Evolutionary conservation across 1,140 invertebrate genomes (phyloP).

Genomic region (Ylistrum balloti): DNA sequence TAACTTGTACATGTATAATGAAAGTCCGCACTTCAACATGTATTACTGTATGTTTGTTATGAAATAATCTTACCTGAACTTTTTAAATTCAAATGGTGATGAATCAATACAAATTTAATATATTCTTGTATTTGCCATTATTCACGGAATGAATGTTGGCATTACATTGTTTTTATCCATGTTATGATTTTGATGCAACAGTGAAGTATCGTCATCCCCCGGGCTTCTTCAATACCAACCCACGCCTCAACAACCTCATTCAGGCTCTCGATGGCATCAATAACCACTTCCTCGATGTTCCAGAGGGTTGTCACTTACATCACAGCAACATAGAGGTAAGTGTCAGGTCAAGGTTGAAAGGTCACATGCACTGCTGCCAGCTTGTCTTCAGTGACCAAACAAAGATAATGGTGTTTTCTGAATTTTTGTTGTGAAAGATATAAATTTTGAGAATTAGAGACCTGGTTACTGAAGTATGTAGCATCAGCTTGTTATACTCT

Average conservation of each 20-base stretch:
- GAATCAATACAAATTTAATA: too few species aligned
- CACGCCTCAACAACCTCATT: slow-evolving; percentile 76
- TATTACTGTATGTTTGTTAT: too few species aligned
- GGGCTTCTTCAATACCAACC: slow-evolving; percentile 79
- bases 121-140: too few species aligned
- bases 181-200: slow-evolving; percentile 57
- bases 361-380: not conserved
- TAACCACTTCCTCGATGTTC: slow-evolving; percentile 77
- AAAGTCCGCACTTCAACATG: too few species aligned
- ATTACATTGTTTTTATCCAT: too few species aligned
- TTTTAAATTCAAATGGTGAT: too few species aligned
- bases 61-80: too few species aligned
- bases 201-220: slow-evolving; percentile 80
- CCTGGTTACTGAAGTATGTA: not conserved
- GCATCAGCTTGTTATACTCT: not conserved
- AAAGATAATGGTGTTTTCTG: not conserved
- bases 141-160: too few species aligned
- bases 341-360: not conserved
- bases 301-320: slow-evolving; percentile 81
- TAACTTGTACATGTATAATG: too few species aligned
- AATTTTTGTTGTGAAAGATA: not conserved
- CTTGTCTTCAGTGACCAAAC: not conserved
- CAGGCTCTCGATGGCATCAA: slow-evolving; percentile 79
- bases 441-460: not conserved
- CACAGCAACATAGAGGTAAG: slow-evolving; percentile 47